Base-by-base conservation (phyloP, 2,888 invertebrate genomes). In the Parnassius apollo region DNA sequence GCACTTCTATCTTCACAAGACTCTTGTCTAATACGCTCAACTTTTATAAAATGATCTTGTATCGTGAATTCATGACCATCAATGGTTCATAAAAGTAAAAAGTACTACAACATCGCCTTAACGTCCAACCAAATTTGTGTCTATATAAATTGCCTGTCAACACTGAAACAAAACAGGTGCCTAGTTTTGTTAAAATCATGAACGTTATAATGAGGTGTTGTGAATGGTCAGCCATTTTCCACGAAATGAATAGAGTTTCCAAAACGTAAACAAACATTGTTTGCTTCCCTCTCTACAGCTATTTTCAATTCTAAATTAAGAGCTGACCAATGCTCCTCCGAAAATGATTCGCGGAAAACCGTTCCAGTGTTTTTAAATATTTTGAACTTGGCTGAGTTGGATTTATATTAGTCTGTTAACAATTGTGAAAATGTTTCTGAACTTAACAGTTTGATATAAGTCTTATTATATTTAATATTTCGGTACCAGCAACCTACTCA, bases 281-380 rank as follows among this genome's bases (percentile, higher is more conserved):
- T 58, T 51, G 52, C 62, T 62, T 62, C 50, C 54, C 62, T 50
- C 62, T 57, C 44, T 35, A 12, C 46, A n/a, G 10, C 45, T 61
- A 59, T 65, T 68, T 66, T 65, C 62, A 58, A 59, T 62, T 69
- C 69, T 69, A 69, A 62, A 68, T 68, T 66, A 62, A 68, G 65
- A 51, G 13, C 62, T 68, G 68, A 69, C 54, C 50, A 49, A 57
- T 57, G 57, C 45, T 50, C 35, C 42, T 62, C 62, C 42, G 54
- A 48, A 61, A 65, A 63, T 52, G 57, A 49, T 53, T 62, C 62
- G 42, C 44, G 51, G 57, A 62, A 62, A 42, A 25, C 49, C 7
- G 49, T 3, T 13, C 9, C 49, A 49, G 13, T 35, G 35, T 49
- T 13, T 49, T 49, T 49, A n/a, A 49, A 49, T 13, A 13, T 49